Percentiles rank a stretch among this genome's conserved stretches.
These are phyloP conservation scores for Melanotaenia nigrans DNA, from an alignment of 2,797 vertebrate genomes.

Conservation along the genomic window DNA sequence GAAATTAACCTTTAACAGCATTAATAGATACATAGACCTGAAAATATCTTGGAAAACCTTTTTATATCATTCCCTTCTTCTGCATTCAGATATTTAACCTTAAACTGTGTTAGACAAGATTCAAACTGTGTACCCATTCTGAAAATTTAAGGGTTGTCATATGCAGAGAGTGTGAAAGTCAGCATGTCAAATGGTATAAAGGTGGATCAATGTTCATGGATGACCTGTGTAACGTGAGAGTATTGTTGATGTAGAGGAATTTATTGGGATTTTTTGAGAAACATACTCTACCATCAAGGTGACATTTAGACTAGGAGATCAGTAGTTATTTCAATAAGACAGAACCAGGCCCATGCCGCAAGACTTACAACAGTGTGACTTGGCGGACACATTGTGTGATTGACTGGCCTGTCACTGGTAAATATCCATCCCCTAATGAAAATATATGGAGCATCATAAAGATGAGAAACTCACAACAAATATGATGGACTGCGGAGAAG, in stretches of 20 bases:
- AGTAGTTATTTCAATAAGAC: not conserved
- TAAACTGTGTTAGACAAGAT: too few relatives aligned
- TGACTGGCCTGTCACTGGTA: not conserved
- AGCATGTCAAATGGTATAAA: not conserved
- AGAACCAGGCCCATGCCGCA: not conserved
- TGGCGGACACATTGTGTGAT: not conserved
- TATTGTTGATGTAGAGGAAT: not conserved
- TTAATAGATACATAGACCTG: too few relatives aligned
- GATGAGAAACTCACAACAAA: not conserved
- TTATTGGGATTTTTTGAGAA: not conserved
- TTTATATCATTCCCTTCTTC: too few relatives aligned
- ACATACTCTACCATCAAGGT: not conserved
- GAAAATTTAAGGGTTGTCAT: too few relatives aligned
- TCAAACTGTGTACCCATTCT: too few relatives aligned
- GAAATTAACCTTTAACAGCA: too few relatives aligned
- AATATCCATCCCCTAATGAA: not conserved
- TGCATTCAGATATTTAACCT: too few relatives aligned
- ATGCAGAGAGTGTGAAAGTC: too few relatives aligned
- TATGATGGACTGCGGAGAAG: not conserved
- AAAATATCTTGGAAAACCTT: too few relatives aligned
- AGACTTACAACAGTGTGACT: not conserved
- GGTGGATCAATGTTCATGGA: not conserved
- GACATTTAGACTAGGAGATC: not conserved
- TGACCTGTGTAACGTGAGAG: not conserved
- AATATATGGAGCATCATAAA: not conserved